Evolutionary conservation across 2,888 invertebrate species (phyloP).

Genomic region (Philereme vetulata): DNA sequence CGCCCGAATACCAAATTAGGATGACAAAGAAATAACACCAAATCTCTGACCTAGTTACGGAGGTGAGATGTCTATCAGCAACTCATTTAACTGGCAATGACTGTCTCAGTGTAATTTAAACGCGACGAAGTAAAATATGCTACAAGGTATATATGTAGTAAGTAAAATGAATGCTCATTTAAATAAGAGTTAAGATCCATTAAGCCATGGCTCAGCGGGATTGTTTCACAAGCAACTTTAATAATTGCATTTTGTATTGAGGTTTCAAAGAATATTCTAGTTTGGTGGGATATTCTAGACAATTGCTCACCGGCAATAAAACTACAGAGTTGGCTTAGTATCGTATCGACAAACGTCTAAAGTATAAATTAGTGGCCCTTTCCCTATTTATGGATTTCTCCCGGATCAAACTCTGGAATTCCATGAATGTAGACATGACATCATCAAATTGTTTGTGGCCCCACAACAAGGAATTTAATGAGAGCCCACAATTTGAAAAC

Average conservation of each 20-base stretch:
- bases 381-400: conserved; percentile 1
- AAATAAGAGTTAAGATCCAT: neutral
- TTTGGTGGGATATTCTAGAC: conserved; percentile 1
- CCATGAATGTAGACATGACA: no score
- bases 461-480: no score
- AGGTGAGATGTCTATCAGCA: conserved; percentile 33
- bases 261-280: conserved; percentile 3
- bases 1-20: conserved; percentile 51
- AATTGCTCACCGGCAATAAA: conserved; percentile 1
- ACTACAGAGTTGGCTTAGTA: conserved; percentile 3
- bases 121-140: no score
- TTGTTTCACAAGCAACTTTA: neutral
- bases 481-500: no score
- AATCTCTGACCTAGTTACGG: conserved; percentile 33
- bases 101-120: conserved; percentile 4
- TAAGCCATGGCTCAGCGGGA: neutral
- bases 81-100: conserved; percentile 11
- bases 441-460: no score
- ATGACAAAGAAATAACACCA: conserved; percentile 31
- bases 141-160: no score
- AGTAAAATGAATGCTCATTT: neutral
- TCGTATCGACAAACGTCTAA: conserved; percentile 1
- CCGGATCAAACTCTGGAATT: neutral
- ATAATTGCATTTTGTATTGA: neutral
- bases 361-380: conserved; percentile 3